Evolutionary conservation across 2,888 invertebrate species (phyloP).

Genomic region (Artemia sinica): DNA sequence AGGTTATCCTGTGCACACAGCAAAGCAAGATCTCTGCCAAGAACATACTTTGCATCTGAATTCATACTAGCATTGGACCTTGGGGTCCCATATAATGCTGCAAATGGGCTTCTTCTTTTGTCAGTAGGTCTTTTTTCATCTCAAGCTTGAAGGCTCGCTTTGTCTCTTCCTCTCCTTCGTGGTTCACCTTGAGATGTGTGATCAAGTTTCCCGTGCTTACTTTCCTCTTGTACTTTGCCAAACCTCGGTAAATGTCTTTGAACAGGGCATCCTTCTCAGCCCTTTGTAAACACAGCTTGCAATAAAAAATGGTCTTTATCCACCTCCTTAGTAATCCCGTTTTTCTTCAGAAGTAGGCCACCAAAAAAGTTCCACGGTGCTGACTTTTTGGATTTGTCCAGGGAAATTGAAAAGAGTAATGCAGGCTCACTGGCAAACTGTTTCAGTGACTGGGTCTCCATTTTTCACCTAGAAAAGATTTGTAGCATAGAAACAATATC

Average conservation of each 20-base stretch:
- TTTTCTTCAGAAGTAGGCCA: too few relatives aligned
- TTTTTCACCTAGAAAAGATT: too few relatives aligned
- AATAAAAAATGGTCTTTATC: background rate
- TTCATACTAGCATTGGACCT: background rate
- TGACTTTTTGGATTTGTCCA: conserved; percentile 1
- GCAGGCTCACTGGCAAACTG: too few relatives aligned
- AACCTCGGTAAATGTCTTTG: background rate
- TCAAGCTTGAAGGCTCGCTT: too few relatives aligned
- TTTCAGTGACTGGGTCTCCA: too few relatives aligned
- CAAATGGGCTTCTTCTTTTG: too few relatives aligned
- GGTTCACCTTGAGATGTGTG: too few relatives aligned
- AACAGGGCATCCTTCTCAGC: background rate
- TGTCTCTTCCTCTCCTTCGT: too few relatives aligned
- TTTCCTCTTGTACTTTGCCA: background rate
- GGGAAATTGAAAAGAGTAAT: too few relatives aligned
- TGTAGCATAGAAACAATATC: too few relatives aligned
- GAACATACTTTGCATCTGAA: background rate
- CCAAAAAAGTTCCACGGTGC: background rate
- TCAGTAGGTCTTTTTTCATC: background rate
- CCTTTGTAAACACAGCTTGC: background rate
- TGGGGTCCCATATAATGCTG: background rate
- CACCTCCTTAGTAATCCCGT: background rate
- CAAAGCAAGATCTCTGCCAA: background rate
- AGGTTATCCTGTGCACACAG: background rate
- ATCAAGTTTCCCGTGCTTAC: background rate